These are phyloP conservation scores for Hymenochirus boettgeri DNA, from an alignment of 2,113 vertebrate species.

Conservation along the genomic window DNA sequence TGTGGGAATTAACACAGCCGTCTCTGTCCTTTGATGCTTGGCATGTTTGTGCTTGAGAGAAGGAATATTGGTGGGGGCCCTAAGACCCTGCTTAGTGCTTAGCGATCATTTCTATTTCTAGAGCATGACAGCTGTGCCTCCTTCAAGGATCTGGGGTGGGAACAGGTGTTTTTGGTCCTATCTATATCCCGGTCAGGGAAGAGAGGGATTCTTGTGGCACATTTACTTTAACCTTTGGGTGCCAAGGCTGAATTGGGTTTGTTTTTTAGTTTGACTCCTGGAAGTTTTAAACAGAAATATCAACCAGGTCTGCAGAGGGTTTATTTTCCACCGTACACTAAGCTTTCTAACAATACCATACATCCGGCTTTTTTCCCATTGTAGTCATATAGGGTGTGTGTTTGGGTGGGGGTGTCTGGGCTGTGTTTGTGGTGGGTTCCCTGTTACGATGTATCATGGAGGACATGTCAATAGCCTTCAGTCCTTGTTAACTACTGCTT, in stretches of 20 bases:
- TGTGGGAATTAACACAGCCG: background rate
- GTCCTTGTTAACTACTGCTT: no score
- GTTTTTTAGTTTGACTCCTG: no score
- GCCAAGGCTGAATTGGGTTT: background rate
- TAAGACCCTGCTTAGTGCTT: background rate
- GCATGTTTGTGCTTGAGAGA: conserved; percentile 10
- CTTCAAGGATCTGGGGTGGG: background rate
- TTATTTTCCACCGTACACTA: no score
- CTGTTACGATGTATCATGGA: no score
- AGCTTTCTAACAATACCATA: no score
- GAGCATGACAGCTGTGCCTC: conserved; percentile 26
- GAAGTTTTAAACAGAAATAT: no score
- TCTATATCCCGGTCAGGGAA: conserved; percentile 12
- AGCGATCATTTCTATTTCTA: conserved; percentile 33
- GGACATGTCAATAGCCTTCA: no score
- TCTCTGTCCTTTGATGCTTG: conserved; percentile 17
- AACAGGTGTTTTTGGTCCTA: conserved; percentile 23
- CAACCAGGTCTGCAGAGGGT: no score
- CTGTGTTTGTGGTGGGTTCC: no score
- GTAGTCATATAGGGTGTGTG: no score
- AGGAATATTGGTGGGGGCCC: background rate
- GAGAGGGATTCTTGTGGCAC: background rate
- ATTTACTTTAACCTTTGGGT: conserved; percentile 1
- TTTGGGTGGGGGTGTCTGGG: no score
- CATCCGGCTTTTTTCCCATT: no score